Percentiles rank a stretch among this genome's conserved stretches.
Evolutionary conservation across 2,797 vertebrate species (phyloP).

Genomic region (Coluber constrictor): DNA sequence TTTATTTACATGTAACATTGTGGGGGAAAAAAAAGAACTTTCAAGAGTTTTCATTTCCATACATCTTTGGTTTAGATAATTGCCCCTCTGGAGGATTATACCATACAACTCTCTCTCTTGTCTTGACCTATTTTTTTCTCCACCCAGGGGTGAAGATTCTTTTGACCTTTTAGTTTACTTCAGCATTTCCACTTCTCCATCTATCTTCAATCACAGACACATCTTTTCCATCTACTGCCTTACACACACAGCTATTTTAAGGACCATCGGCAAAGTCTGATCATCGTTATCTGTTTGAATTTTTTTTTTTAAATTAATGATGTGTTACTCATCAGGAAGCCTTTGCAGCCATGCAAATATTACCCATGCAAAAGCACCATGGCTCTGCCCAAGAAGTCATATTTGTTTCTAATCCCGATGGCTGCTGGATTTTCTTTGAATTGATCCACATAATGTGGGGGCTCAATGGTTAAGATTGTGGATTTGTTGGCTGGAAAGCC

Average conservation of each 20-base stretch:
- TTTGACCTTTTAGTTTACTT: neutral
- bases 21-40: neutral
- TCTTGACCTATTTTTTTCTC: constrained; percentile 41
- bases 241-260: neutral
- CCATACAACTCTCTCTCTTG: constrained; percentile 5
- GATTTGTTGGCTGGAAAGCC: neutral
- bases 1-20: constrained; percentile 65
- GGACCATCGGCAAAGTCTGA: neutral
- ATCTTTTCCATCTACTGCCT: neutral
- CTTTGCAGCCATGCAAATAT: neutral
- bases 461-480: neutral
- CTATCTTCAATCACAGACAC: neutral
- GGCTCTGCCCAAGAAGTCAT: neutral
- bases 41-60: constrained; percentile 53
- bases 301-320: neutral
- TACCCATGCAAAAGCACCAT: neutral
- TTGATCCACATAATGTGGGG: neutral
- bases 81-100: constrained; percentile 46
- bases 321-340: neutral
- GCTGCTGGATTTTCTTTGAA: neutral
- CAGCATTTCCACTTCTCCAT: rapidly evolving
- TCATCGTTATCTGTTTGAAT: neutral
- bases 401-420: neutral
- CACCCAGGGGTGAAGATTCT: neutral
- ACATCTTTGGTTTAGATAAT: constrained; percentile 47